phyloP scores from a whole-genome alignment of 2,888 invertebrate species.

The Macrophya annulata region DNA sequence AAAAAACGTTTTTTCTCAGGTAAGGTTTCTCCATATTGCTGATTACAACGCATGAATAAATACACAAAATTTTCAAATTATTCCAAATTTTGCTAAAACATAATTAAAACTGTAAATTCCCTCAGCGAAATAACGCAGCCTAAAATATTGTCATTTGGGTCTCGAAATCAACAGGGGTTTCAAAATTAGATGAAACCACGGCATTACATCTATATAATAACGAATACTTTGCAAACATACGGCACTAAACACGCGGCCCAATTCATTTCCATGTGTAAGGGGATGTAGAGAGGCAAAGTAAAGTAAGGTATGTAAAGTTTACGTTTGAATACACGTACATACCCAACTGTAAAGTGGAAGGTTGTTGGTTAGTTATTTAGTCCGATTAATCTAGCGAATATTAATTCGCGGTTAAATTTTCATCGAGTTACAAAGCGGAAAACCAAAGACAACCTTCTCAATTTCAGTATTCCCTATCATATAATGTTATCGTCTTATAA shows the following conservation, averaged over 20 bases:
- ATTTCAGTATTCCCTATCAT: not conserved
- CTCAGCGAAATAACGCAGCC: not conserved
- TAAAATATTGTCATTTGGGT: not conserved
- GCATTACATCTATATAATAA: not conserved
- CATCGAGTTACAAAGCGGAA: not conserved
- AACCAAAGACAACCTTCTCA: slow-evolving; percentile 13
- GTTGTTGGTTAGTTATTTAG: slow-evolving; percentile 21
- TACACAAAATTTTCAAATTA: not conserved
- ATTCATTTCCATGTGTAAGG: not conserved
- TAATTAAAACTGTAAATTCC: not conserved
- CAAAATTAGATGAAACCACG: not conserved
- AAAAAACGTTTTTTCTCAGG: too few species aligned
- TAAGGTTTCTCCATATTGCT: too few species aligned
- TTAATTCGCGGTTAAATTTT: slow-evolving; percentile 24
- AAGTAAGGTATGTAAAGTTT: not conserved
- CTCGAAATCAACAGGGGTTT: not conserved
- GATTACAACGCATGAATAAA: not conserved
- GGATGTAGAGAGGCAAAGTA: not conserved
- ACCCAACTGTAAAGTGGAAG: not conserved
- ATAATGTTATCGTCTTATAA: too few species aligned
- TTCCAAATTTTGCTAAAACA: not conserved
- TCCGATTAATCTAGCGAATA: slow-evolving; percentile 26
- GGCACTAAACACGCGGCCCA: not conserved
- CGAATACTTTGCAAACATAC: not conserved
- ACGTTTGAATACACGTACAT: not conserved